Percentiles rank a stretch among this genome's conserved stretches.
These are phyloP conservation scores for Syndactyla subalaris DNA, from an alignment of 2,797 vertebrate species.

Conservation along the genomic window DNA sequence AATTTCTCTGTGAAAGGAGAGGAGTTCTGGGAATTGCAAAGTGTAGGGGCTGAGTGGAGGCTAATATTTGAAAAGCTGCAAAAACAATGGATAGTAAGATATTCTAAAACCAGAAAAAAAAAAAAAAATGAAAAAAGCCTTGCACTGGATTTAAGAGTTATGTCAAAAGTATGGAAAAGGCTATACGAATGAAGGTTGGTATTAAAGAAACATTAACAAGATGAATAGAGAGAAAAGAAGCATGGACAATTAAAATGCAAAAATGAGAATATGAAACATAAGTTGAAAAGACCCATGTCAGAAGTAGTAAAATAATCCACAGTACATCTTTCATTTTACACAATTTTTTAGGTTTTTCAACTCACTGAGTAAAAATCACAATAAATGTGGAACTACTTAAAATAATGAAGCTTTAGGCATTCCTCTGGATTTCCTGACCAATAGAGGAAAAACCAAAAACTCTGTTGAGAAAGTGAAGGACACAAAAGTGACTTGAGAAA, in stretches of 20 bases:
- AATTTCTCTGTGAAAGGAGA: not conserved
- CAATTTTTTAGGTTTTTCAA: not conserved
- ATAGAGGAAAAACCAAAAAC: not conserved
- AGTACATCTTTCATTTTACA: not conserved
- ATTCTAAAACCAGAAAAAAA: not conserved
- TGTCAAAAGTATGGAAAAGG: not conserved
- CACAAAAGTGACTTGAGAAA: not conserved
- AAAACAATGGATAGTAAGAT: not conserved
- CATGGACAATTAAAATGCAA: not conserved
- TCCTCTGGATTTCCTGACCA: not conserved
- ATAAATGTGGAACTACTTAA: not conserved
- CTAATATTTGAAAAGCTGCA: not conserved
- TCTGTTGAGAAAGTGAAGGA: not conserved
- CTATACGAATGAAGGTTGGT: accelerated
- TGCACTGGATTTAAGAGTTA: not conserved
- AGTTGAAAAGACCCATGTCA: not conserved
- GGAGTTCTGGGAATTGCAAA: not conserved
- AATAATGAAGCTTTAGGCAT: not conserved
- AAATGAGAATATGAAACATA: not conserved
- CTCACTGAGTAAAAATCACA: not conserved
- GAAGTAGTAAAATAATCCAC: not conserved
- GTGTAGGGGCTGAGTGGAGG: not conserved
- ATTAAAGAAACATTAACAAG: not conserved
- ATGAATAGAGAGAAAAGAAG: not conserved
- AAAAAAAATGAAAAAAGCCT: accelerated